A percentile compares a stretch with the other conserved stretches of the same genome.
Evolutionary conservation across 2,797 vertebrate genomes (phyloP).

Genomic region (Melanotaenia trifasciata): DNA sequence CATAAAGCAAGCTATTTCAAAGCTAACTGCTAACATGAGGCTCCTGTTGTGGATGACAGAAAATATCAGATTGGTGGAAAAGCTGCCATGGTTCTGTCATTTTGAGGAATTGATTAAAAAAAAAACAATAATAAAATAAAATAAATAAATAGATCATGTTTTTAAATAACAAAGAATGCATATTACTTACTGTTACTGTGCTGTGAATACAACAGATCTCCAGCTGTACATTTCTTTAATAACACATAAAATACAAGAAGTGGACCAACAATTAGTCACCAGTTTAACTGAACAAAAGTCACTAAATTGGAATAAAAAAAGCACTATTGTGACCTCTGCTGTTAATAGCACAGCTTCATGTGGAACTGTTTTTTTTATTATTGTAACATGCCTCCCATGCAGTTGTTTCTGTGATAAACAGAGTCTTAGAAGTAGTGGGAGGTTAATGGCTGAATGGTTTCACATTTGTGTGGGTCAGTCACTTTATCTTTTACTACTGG

Average conservation of each 20-base stretch:
- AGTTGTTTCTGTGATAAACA: background rate
- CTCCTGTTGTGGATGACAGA: background rate
- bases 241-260: background rate
- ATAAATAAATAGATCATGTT: background rate
- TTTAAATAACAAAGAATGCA: background rate
- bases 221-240: background rate
- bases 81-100: background rate
- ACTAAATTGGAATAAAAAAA: background rate
- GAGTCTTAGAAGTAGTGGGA: background rate
- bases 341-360: background rate
- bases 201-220: background rate
- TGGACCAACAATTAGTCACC: background rate
- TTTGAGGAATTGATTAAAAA: background rate
- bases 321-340: background rate
- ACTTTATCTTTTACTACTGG: slow-evolving; percentile 20
- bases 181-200: too few species aligned
- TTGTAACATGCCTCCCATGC: background rate
- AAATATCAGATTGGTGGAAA: background rate
- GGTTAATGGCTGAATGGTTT: slow-evolving; percentile 25
- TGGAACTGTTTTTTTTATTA: background rate
- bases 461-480: slow-evolving; percentile 9
- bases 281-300: background rate
- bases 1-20: background rate
- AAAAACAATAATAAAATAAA: background rate
- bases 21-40: background rate